Evolutionary conservation across 2,888 invertebrate species (phyloP), one percentile per base, ranked within the genome.

Genomic region (Noctua janthina): DNA sequence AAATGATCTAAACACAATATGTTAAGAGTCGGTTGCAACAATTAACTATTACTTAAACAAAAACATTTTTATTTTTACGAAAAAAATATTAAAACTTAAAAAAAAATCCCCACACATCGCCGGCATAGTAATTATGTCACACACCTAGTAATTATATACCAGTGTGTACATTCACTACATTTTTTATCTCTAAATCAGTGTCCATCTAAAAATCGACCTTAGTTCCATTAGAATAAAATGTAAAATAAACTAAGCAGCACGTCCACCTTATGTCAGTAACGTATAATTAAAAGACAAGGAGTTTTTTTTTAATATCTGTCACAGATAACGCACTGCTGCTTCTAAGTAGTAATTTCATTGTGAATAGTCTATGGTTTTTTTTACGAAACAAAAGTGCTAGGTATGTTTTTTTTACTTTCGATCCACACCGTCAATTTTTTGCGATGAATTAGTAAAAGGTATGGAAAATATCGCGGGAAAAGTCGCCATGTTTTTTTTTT

Each of bases 121-220:
- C 82, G 73, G 86, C 87, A 87, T 89, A 89, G 93, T 92, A 95
- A 95, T 95, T 94, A 95, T 94, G 94, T 95, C 95, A 93, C 92
- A 92, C 88, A 93, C 90, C 90, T 90, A 91, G 90, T 92, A 94
- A 95, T 95, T 95, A 95, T 88, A 85, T 83, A 84, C 81, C 84
- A 90, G 90, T 91, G 91, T 91, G 92, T 91, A 88, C 90, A 91
- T 87, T 89, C 89, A 85, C 85, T 88, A 82, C 84, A 87, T 88
- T 94, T 88, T 93, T 94, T 94, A 93, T 94, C 91, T 91, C 54
- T 79, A 90, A 91, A 92, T 91, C 91, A 85, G 70, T 82, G 82
- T 64, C 74, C 80, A 84, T 75, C 82, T 85, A 75, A 91, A 92
- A 92, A 91, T 89, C 88, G 77, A 91, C 93, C 89, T 88, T 94